phyloP scores from a whole-genome alignment of 2,888 invertebrate genomes.

The Halocaridina rubra region DNA sequence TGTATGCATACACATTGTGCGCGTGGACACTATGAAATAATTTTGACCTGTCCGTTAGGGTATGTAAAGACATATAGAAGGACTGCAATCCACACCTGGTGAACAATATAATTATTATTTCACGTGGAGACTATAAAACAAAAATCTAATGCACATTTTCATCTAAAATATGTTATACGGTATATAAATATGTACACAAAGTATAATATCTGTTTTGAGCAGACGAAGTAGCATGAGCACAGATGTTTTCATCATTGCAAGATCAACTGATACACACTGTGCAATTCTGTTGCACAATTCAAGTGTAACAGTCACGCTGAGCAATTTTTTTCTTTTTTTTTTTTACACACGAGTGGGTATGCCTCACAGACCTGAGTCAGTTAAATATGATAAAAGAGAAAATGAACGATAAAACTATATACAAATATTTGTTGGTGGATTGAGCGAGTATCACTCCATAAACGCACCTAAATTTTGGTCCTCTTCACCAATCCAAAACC shows the following conservation, averaged over 20 bases:
- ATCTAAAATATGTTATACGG: constrained; percentile 28
- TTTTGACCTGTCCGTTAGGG: too few species aligned
- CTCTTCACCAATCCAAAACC: too few species aligned
- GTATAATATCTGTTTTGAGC: constrained; percentile 55
- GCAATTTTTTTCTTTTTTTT: too few species aligned
- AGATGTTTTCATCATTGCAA: constrained; percentile 29
- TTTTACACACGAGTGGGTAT: constrained; percentile 26
- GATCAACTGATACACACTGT: too few species aligned
- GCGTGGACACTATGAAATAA: too few species aligned
- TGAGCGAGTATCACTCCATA: constrained; percentile 19
- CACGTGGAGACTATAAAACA: constrained; percentile 1
- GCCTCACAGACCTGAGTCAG: constrained; percentile 57
- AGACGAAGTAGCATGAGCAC: constrained; percentile 36
- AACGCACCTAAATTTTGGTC: constrained; percentile 29
- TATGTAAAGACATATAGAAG: too few species aligned
- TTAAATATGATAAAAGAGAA: constrained; percentile 41
- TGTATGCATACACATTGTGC: too few species aligned
- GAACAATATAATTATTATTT: neutral
- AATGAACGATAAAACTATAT: neutral
- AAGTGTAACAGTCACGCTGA: constrained; percentile 52
- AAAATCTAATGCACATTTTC: constrained; percentile 13
- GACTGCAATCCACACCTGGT: neutral
- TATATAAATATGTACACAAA: neutral
- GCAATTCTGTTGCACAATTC: constrained; percentile 50
- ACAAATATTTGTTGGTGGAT: constrained; percentile 35